phyloP scores from a whole-genome alignment of 2,888 invertebrate genomes.

The Acanthoscelides obtectus region DNA sequence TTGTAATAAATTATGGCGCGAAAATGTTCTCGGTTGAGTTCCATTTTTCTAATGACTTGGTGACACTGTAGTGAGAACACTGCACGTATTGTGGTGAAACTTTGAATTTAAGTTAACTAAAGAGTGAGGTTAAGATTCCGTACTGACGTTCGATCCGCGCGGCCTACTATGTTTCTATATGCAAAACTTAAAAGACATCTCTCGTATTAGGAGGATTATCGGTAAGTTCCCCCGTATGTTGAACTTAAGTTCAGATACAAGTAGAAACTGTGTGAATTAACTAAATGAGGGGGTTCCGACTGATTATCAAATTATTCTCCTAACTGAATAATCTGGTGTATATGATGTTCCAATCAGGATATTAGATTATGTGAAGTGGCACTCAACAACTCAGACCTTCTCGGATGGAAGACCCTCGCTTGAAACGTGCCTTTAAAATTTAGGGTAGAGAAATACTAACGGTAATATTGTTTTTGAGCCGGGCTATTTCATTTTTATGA shows the following conservation, averaged over 20 bases:
- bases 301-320: slow-evolving; percentile 7
- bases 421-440: slow-evolving; percentile 16
- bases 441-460: slow-evolving; percentile 20
- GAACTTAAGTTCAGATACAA: not conserved
- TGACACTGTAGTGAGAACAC: too few species aligned
- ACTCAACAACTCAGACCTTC: slow-evolving; percentile 12
- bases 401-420: slow-evolving; percentile 17
- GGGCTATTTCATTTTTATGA: slow-evolving; percentile 11
- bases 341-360: slow-evolving; percentile 25
- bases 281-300: slow-evolving; percentile 1
- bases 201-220: too few species aligned
- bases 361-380: slow-evolving; percentile 29
- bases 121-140: too few species aligned
- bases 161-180: too few species aligned
- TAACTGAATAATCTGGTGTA: slow-evolving; percentile 11
- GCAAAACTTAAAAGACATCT: too few species aligned
- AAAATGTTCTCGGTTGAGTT: too few species aligned
- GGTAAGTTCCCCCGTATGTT: not conserved
- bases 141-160: too few species aligned
- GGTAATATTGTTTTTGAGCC: slow-evolving; percentile 20
- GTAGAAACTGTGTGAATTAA: slow-evolving; percentile 2
- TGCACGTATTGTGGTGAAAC: too few species aligned
- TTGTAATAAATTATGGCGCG: too few species aligned
- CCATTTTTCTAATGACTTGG: too few species aligned
- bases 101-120: too few species aligned